These are phyloP conservation scores for Hexactinellida sp. DNA, from an alignment of 37 sponge, comb jelly and placozoan genomes.

Conservation along the genomic window DNA sequence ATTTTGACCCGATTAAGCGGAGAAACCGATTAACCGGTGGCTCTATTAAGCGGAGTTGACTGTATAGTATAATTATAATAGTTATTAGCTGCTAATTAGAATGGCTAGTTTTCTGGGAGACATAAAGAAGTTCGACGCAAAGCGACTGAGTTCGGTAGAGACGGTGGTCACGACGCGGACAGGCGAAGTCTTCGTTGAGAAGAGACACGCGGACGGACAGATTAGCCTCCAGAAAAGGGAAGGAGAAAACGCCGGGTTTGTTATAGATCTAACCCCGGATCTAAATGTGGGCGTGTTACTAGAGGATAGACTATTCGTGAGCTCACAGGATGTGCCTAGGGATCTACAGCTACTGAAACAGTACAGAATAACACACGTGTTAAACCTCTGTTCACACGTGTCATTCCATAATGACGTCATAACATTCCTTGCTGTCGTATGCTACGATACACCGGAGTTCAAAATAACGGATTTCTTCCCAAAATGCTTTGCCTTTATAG, in stretches of 20 bases:
- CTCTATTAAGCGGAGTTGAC: too few relatives aligned
- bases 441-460: not conserved
- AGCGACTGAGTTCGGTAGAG: not conserved
- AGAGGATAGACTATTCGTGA: not conserved
- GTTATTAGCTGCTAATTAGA: too few relatives aligned
- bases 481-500: not conserved
- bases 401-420: not conserved
- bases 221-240: not conserved
- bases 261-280: not conserved
- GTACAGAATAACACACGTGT: not conserved
- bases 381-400: not conserved
- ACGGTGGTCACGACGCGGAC: not conserved
- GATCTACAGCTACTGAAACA: not conserved
- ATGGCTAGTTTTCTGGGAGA: not conserved
- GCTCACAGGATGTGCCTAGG: not conserved
- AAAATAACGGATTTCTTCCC: not conserved
- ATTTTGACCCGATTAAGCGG: too few relatives aligned
- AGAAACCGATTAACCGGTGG: too few relatives aligned
- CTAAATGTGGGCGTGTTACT: not conserved
- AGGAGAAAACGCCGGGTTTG: not conserved
- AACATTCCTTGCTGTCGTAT: not conserved
- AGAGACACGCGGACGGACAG: not conserved
- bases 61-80: too few relatives aligned
- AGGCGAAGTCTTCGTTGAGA: constrained; percentile 3
- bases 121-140: not conserved